Base-by-base conservation (phyloP, 2,113 vertebrate species). In the Cyprinus carpio region DNA sequence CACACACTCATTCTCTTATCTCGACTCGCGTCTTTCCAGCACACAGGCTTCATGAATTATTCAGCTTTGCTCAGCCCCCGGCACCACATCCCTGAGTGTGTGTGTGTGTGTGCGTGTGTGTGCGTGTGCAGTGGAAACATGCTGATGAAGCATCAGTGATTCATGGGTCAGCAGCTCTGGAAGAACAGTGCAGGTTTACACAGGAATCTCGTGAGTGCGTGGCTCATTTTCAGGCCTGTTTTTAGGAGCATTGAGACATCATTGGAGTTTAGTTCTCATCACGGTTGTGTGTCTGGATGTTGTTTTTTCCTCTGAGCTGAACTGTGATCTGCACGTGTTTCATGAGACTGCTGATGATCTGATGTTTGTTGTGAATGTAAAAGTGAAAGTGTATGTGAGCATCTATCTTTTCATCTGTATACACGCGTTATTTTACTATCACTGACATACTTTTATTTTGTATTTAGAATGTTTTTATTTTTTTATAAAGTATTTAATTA, bases 141-240 rank as follows among this genome's bases (percentile, higher is more conserved):
- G 83, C 79, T 85, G 86, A 85, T 82, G 83, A 85, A 81, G 78
- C 54, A 64, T 87, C 69, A 85, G 72, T 85, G 83, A 87, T 71
- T 62, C 83, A 85, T 81, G 82, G 75, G 77, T 37, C 51, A 56
- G 83, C 29, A 5, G 54, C n/a, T 82, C 71, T 77, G 83, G 87
- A 85, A 85, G 79, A 85, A 77, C 69, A 82, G 25, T 15, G 27
- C 62, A 31, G 62, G 62, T 67, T 67, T 29, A 29, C 25, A 1
- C 62, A 4, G 62, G 62, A 65, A 64, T 64, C 40, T 43, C 40
- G 37, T 40, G 37, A 10, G 2, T 9, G 9, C 9, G 37, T 1
- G 6, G 37, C 60, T 56, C 49, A 18, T 54, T 18, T 54, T 54
- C 49, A 54, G 49, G 15, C 49, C 15, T 54, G 4, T 18, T 54